Percentiles rank a stretch among this genome's conserved stretches.
These are phyloP conservation scores for Platalea minor DNA, from an alignment of 2,797 vertebrate species.

Conservation along the genomic window DNA sequence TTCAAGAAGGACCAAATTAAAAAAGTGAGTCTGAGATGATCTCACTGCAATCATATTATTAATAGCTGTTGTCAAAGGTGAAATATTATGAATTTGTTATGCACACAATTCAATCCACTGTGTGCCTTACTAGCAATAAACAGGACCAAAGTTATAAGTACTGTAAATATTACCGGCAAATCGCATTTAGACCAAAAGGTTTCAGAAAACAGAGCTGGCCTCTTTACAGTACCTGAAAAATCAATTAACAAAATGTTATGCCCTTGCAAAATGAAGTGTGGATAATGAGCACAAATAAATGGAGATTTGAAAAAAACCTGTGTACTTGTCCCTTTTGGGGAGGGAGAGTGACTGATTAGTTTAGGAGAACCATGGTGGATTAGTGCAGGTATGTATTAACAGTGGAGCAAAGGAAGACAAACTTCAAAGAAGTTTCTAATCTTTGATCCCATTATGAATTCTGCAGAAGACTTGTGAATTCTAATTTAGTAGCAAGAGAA, in stretches of 20 bases:
- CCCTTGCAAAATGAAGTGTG: slow-evolving; percentile 24
- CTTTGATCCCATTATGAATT: slow-evolving; percentile 55
- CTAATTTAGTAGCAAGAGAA: background rate
- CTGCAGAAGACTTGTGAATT: slow-evolving; percentile 36
- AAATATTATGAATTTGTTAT: background rate
- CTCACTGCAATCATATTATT: background rate
- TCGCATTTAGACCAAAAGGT: background rate
- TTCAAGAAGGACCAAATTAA: background rate
- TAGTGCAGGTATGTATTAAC: slow-evolving; percentile 24
- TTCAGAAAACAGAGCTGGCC: background rate
- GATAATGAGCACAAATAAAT: slow-evolving; percentile 36
- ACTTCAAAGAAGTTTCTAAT: slow-evolving; percentile 57
- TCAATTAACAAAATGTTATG: slow-evolving; percentile 35
- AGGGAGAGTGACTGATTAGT: background rate
- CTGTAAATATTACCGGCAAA: background rate
- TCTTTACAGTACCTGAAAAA: slow-evolving; percentile 30
- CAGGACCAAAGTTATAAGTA: background rate
- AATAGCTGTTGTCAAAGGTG: background rate
- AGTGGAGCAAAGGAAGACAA: slow-evolving; percentile 11
- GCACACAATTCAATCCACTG: background rate
- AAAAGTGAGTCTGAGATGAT: background rate
- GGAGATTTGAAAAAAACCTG: background rate
- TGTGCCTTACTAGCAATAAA: background rate
- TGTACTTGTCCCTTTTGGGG: background rate
- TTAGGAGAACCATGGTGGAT: slow-evolving; percentile 7